phyloP scores from a whole-genome alignment of 2,888 invertebrate species.

The Troides helena region DNA sequence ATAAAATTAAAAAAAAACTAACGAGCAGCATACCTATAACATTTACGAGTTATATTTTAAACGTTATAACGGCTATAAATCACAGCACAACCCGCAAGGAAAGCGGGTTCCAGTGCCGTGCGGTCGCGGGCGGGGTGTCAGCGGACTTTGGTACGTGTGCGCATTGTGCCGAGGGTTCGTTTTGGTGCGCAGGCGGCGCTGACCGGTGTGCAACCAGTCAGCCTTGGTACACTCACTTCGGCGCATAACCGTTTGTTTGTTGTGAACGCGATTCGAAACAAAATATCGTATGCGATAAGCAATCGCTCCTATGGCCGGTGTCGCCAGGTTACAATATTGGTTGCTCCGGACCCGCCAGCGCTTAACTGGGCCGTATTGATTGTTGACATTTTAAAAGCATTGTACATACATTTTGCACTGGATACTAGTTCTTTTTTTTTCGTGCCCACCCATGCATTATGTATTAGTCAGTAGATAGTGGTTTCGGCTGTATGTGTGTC shows the following conservation, averaged over 20 bases:
- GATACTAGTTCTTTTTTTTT: slow-evolving; percentile 13
- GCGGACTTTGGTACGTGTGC: slow-evolving; percentile 26
- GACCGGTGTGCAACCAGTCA: slow-evolving; percentile 34
- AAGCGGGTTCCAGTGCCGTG: slow-evolving; percentile 33
- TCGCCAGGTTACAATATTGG: slow-evolving; percentile 21
- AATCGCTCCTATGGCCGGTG: slow-evolving; percentile 20
- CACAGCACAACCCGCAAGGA: slow-evolving; percentile 35
- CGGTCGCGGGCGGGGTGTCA: slow-evolving; percentile 15
- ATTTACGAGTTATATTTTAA: slow-evolving; percentile 16
- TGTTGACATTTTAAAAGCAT: slow-evolving; percentile 28
- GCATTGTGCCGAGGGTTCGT: slow-evolving; percentile 33
- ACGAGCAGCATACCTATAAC: not conserved
- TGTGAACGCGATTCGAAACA: slow-evolving; percentile 33
- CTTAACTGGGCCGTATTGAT: slow-evolving; percentile 20
- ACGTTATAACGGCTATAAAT: slow-evolving; percentile 29
- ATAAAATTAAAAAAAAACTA: too few relatives aligned
- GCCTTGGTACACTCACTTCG: slow-evolving; percentile 45
- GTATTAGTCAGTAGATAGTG: slow-evolving; percentile 23
- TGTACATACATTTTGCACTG: slow-evolving; percentile 15
- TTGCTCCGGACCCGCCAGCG: not conserved
- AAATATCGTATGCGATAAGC: slow-evolving; percentile 14
- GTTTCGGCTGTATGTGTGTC: slow-evolving; percentile 27
- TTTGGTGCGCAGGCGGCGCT: slow-evolving; percentile 35
- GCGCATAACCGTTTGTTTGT: slow-evolving; percentile 30
- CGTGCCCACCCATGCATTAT: slow-evolving; percentile 17